Percentiles rank a stretch among this genome's conserved stretches.
phyloP scores from a whole-genome alignment of 2,113 vertebrate species.

The Danio rerio region GRCz12tu NC_133199.1:12397001-12397500 shows the following conservation, averaged over 20 bases:
- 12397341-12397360: background rate
- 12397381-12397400: background rate
- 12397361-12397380: background rate
- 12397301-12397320: background rate
- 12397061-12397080: conserved; percentile 11
- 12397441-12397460: background rate
- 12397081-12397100: conserved; percentile 11
- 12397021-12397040: conserved; percentile 11
- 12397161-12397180: background rate
- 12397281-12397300: conserved; percentile 12
- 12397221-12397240: conserved; percentile 8
- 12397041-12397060: background rate
- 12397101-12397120: background rate
- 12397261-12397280: background rate
- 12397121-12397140: background rate
- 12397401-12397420: background rate
- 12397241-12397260: background rate
- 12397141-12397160: background rate
- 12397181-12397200: conserved; percentile 15
- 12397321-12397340: background rate
- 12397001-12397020: conserved; percentile 33
- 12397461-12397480: conserved; percentile 2
- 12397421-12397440: conserved; percentile 8
- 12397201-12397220: background rate
- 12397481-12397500: conserved; percentile 13